phyloP scores from a whole-genome alignment of 2,113 vertebrate genomes.

The Ailuropoda melanoleuca region DNA sequence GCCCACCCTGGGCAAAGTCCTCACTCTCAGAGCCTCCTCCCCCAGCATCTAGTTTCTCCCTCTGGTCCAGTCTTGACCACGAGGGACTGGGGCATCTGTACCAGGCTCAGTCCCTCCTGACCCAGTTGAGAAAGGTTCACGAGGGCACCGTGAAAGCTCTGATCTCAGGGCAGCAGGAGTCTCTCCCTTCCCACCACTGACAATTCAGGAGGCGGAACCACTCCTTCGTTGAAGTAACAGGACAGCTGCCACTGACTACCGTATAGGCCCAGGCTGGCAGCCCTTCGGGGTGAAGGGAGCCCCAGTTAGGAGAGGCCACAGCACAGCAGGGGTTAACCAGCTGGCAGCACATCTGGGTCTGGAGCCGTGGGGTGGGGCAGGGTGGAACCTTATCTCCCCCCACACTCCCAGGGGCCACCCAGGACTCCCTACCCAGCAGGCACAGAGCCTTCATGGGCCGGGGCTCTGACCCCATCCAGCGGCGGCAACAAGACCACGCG shows the following conservation, averaged over 20 bases:
- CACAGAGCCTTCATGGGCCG: background rate
- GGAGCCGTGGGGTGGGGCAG: background rate
- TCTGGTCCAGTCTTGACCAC: background rate
- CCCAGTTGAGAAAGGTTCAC: fast-evolving
- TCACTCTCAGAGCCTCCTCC: background rate
- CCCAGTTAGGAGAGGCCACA: fast-evolving
- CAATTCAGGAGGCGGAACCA: fast-evolving
- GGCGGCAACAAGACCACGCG: background rate
- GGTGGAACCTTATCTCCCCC: constrained; percentile 22
- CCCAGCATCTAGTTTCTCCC: background rate
- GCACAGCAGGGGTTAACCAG: background rate
- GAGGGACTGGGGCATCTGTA: fast-evolving
- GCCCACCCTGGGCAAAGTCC: background rate
- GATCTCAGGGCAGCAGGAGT: fast-evolving
- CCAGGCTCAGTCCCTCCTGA: background rate
- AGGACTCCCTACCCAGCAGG: background rate
- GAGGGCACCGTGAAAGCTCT: fast-evolving
- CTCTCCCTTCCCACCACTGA: background rate
- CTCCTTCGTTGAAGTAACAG: background rate
- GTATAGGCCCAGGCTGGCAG: background rate
- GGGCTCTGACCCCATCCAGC: fast-evolving
- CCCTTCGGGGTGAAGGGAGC: background rate
- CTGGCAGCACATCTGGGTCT: background rate
- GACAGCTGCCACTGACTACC: background rate
- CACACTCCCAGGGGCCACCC: background rate